Conservation (phyloP, 2,888 invertebrate genomes). For the Uropetala carovei region DNA sequence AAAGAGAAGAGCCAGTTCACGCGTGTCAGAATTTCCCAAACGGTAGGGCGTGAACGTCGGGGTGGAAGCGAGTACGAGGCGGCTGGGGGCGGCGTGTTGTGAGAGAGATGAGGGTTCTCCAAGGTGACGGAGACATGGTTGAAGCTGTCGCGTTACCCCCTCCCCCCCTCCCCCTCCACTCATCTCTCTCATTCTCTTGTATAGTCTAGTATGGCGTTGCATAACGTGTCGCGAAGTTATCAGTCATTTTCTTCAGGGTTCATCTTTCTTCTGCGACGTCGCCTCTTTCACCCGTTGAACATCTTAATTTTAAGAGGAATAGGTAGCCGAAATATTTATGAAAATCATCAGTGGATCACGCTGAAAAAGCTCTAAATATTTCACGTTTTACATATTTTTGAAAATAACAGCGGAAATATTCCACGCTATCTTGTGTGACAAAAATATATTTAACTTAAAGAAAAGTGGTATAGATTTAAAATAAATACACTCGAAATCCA, state of each 20-base stretch:
- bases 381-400: too few relatives aligned
- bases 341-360: too few relatives aligned
- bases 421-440: too few relatives aligned
- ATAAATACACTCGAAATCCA: too few relatives aligned
- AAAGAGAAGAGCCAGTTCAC: constrained; percentile 53
- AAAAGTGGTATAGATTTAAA: too few relatives aligned
- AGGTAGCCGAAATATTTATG: too few relatives aligned
- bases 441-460: too few relatives aligned
- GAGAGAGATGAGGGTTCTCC: neutral
- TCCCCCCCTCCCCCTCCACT: too few relatives aligned
- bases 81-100: neutral
- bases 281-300: neutral
- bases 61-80: neutral
- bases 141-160: neutral
- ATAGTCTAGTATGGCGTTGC: neutral
- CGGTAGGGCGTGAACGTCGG: neutral
- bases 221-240: constrained; percentile 6
- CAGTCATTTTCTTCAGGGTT: neutral
- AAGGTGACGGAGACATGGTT: neutral
- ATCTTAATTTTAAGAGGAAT: neutral
- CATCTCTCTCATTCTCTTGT: neutral
- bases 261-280: neutral
- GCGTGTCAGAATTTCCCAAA: constrained; percentile 39
- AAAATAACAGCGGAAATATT: too few relatives aligned
- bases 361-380: too few relatives aligned